Evolutionary conservation across 30 jellyfish, hydroid and myxozoan species (phyloP), one percentile per base, ranked within the genome.

Genomic region (Aurelia sp.): DNA sequence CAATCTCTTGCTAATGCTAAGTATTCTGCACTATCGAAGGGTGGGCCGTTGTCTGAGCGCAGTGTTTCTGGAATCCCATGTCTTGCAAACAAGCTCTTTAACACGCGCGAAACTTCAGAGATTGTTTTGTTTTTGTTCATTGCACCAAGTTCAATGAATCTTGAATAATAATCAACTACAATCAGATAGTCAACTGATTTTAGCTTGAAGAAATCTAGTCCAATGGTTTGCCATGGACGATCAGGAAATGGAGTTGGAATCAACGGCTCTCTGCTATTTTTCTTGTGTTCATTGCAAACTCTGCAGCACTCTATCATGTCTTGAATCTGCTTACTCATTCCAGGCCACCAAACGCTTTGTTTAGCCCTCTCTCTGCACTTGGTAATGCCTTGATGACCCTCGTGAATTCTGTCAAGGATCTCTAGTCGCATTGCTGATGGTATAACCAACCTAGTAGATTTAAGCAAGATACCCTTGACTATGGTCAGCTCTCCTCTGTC

Each of bases 351-450:
- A 3, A 85, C 89, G 23, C 68, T 17, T 37, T 62, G 62, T 51
- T 65, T 61, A 31, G 88, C 94, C 41, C 76, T 19, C 17, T 62
- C 89, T 51, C 88, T 44, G 50, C 94, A 85, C 52, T 74, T 85
- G 6, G 65, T 30, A 58, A 85, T 85, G 50, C 94, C 94, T 19
- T 67, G 94, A 57, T 85, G 94, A 18, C 94, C 94, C 52, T 62
- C 65, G 65, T 85, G 94, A 31, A 85, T 58, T 44, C 57, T 73
- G 57, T 73, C 89, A n/a, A 81, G 47, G 74, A 69, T 53, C 47
- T 66, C 84, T 59, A 48, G 19, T 41, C 85, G 60, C 85, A 66
- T n/a, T 19, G 85, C 57, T 52, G 85, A 68, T 37, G 91, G 86
- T 62, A 81, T 69, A 30, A 81, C 86, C 8, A 81, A 17, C 33